phyloP scores from a whole-genome alignment of 2,113 vertebrate genomes.

The Morone saxatilis region DNA sequence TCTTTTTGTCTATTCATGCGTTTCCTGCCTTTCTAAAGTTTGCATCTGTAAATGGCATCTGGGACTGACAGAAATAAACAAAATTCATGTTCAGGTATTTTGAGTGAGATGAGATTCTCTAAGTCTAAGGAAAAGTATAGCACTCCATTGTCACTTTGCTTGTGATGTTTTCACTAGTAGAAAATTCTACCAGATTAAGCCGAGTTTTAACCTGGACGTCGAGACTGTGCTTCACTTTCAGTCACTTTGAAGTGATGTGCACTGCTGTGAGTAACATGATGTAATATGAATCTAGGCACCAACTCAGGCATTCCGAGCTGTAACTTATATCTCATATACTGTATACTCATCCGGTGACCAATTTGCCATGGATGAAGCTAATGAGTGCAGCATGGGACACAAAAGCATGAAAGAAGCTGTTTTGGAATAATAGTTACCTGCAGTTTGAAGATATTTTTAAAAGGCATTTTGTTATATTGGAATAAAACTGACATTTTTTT shows the following conservation, averaged over 20 bases:
- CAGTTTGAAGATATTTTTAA: not conserved
- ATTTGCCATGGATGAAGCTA: not conserved
- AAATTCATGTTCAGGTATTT: not conserved
- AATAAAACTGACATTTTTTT: not conserved
- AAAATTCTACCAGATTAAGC: not conserved
- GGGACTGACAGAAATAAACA: not conserved
- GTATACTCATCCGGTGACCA: not conserved
- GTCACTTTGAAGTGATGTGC: not conserved
- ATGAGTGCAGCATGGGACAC: not conserved
- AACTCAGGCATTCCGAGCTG: not conserved
- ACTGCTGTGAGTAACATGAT: not conserved
- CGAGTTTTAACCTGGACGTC: not conserved
- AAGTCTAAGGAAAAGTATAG: not conserved
- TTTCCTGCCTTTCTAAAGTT: not conserved
- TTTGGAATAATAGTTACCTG: not conserved
- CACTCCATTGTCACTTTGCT: not conserved
- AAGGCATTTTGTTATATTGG: not conserved
- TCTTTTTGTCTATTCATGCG: not conserved
- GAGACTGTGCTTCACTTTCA: not conserved
- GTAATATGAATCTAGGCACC: not conserved
- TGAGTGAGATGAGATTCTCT: not conserved
- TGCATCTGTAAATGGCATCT: slow-evolving; percentile 6
- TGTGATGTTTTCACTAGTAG: not conserved
- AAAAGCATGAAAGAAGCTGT: not conserved
- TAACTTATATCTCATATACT: not conserved